Base-by-base conservation (phyloP, 1,140 invertebrate genomes). In the Drosophila athabasca region DNA sequence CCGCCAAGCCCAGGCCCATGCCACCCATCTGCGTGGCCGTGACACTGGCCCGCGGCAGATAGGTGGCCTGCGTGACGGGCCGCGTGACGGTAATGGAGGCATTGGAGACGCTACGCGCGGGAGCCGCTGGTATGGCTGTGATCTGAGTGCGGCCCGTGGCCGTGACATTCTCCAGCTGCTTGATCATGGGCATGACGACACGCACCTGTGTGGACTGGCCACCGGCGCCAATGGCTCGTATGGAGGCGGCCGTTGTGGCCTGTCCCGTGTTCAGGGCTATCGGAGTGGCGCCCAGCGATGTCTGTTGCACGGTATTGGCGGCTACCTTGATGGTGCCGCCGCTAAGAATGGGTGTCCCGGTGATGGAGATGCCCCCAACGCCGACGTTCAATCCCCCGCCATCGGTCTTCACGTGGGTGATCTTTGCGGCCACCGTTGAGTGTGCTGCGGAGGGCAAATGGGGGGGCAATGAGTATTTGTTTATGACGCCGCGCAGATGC, bases 141-240 rank as follows among this genome's bases (percentile, higher is more conserved):
- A 92, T 91, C 58, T 92, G 91, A 0, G 91, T 90, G 7, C 91
- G 75, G 2, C 90, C 90, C 0, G 82, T 81, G 19, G 79, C 81
- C 5, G 87, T 88, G 6, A 84, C 89, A 68, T 80, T 87, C 49
- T 91, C 90, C 52, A 91, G 58, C 54, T 91, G 90, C 54, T 91
- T 91, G 6, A 91, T 90, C 87, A 91, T 91, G 0, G 90, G 90
- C 85, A 91, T 88, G 9, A 91, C 87, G 48, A 91, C 90, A n/a
- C 90, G 85, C 7, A 91, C 90, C 39, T 91, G 90, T 0, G 90
- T 90, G 5, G 90, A 90, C 51, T 91, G 90, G 1, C 90, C 90
- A 8, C 88, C 88, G 0, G 84, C 73, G 6, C 81, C 83, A 48
- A 90, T 90, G 8, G 90, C 81, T 2, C 88, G 71, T 48, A 90